These are phyloP conservation scores for Leucozona laternaria DNA, from an alignment of 2,888 invertebrate genomes.

Conservation along the genomic window DNA sequence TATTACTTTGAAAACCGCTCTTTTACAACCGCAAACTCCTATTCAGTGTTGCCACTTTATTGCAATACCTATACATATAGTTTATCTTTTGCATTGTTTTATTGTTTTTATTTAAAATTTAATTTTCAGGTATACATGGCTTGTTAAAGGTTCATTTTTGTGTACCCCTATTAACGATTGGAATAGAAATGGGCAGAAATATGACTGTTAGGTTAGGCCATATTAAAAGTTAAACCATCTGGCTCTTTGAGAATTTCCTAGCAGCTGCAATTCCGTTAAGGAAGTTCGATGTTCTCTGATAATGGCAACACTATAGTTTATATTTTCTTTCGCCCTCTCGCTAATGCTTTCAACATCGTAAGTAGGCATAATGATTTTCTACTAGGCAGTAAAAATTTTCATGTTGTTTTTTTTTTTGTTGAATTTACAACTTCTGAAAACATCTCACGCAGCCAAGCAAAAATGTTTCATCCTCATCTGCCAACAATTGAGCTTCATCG, in stretches of 20 bases:
- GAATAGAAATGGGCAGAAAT: too few species aligned
- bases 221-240: not conserved
- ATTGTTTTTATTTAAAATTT: not conserved
- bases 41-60: constrained; percentile 21
- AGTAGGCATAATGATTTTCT: constrained; percentile 7
- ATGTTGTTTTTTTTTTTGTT: constrained; percentile 26
- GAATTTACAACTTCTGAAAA: constrained; percentile 55
- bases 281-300: not conserved
- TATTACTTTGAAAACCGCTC: constrained; percentile 63
- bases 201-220: too few species aligned
- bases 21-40: constrained; percentile 34
- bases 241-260: too few species aligned
- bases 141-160: too few species aligned
- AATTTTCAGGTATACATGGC: too few species aligned
- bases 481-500: constrained; percentile 40
- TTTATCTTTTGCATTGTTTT: not conserved
- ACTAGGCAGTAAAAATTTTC: not conserved
- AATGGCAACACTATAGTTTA: not conserved
- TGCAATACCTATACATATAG: too few species aligned
- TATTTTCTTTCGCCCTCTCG: not conserved
- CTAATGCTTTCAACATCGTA: constrained; percentile 6
- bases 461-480: constrained; percentile 29
- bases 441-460: constrained; percentile 52
- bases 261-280: not conserved
- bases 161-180: too few species aligned